Conservation (phyloP, 2,113 vertebrate species). For the Bubo blakistoni region DNA sequence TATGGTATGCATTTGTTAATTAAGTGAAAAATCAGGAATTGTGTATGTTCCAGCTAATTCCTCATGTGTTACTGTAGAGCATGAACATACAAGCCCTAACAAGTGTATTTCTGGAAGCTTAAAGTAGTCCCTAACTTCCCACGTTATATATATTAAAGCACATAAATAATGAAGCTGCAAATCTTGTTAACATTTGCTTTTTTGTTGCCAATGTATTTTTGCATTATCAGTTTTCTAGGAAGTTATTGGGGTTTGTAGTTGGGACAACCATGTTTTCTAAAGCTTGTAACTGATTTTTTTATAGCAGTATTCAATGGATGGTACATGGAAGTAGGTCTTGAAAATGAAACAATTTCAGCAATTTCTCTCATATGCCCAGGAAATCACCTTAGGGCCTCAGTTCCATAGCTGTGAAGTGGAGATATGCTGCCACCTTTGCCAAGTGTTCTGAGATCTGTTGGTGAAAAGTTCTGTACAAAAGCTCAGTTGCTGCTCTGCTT, state of each 20-base stretch:
- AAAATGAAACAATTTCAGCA: neutral
- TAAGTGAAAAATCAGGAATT: constrained; percentile 37
- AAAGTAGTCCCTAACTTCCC: neutral
- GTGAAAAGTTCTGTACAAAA: neutral
- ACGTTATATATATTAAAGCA: neutral
- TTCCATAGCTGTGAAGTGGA: neutral
- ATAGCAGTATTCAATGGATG: neutral
- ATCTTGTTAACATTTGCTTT: neutral
- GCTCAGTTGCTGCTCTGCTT: neutral
- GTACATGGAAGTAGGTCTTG: neutral
- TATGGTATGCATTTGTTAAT: constrained; percentile 38
- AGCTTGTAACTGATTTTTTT: neutral
- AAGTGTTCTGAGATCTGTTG: neutral
- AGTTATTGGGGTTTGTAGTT: neutral
- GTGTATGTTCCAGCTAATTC: neutral
- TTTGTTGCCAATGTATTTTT: neutral
- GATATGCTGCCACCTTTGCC: neutral
- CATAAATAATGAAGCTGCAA: neutral
- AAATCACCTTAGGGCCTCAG: neutral
- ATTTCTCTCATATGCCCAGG: neutral
- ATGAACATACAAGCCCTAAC: constrained; percentile 7
- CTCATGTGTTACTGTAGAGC: neutral
- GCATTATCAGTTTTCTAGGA: neutral
- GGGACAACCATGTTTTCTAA: neutral
- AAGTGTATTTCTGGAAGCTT: neutral